Evolutionary conservation across 2,888 invertebrate species (phyloP), one percentile per base, ranked within the genome.

Genomic region (Octonoba sinensis): DNA sequence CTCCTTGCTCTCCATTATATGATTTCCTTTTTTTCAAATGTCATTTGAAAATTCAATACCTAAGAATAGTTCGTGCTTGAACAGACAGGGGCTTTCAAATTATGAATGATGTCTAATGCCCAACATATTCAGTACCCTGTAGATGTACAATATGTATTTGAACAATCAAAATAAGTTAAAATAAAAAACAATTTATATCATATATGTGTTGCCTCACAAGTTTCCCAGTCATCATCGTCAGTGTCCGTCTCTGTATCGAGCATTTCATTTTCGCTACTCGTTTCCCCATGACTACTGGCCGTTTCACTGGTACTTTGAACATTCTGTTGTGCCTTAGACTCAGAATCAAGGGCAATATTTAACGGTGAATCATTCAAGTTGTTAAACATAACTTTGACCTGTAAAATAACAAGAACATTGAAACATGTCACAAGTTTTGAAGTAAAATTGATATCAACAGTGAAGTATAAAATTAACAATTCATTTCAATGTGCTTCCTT

Each of bases 261-360:
- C 75, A 81, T 79, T 54, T 84, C 84, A 65, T 84, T 84, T 51
- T 84, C 84, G 69, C 78, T 79, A 47, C 82, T 79, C 12, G 65
- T 81, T 59, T 83, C 82, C 0, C 83, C 84, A 12, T 81, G 81
- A 65, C 77, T 83, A 47, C 83, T 83, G 6, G 79, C 78, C 47
- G 75, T 79, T 56, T 83, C 83, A 75, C 83, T 83, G 11, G 65
- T 64, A 56, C 77, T 70, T 51, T 79, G 83, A 36, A 74, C 70
- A 13, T 69, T 67, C 6, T 69, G 20, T 1, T 67, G 64, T 20
- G 57, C 62, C 22, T 57, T 70, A n/a, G 49, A 67, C 44, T 71
- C 75, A 4, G 66, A 44, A 56, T 46, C 54, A 16, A 81, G 74
- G n/a, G 76, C 70, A 22, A 57, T 71, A 57, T 62, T 77, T 22